Evolutionary conservation across 2,888 invertebrate species (phyloP).

Genomic region (Brachyopa scutellaris): DNA sequence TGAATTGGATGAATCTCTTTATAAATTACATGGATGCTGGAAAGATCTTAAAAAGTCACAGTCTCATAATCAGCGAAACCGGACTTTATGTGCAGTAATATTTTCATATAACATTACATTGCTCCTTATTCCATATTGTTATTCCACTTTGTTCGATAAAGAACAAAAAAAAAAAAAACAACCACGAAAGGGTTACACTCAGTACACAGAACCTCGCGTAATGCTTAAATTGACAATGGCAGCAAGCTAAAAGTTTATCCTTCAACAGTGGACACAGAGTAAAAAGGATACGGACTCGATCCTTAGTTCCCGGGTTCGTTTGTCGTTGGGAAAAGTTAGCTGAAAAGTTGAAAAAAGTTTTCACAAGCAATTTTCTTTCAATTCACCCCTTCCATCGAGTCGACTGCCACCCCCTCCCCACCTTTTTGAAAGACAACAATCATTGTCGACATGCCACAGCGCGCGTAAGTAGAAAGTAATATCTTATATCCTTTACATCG

Average conservation of each 20-base stretch:
- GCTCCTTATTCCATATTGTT: conserved; percentile 33
- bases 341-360: conserved; percentile 70
- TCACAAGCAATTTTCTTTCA: conserved; percentile 65
- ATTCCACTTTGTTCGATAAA: conserved; percentile 34
- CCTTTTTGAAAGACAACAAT: conserved; percentile 67
- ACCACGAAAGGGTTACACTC: conserved; percentile 54
- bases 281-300: conserved; percentile 41
- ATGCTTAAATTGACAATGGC: conserved; percentile 65
- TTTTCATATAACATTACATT: too few species aligned
- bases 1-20: neutral
- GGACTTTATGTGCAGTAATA: conserved; percentile 50
- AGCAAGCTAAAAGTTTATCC: conserved; percentile 70
- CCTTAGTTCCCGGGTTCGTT: neutral
- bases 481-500: conserved; percentile 59
- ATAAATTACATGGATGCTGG: neutral
- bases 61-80: conserved; percentile 26
- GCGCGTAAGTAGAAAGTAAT: conserved; percentile 68
- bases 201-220: conserved; percentile 52
- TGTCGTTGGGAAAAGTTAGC: conserved; percentile 56
- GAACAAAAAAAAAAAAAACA: conserved; percentile 53
- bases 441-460: conserved; percentile 68
- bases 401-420: neutral
- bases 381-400: conserved; percentile 1
- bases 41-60: conserved; percentile 25
- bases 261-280: conserved; percentile 39